A percentile compares a stretch with the other conserved stretches of the same genome.
These are phyloP conservation scores for Pyrrhia umbra DNA, from an alignment of 2,888 invertebrate species.

Conservation along the genomic window DNA sequence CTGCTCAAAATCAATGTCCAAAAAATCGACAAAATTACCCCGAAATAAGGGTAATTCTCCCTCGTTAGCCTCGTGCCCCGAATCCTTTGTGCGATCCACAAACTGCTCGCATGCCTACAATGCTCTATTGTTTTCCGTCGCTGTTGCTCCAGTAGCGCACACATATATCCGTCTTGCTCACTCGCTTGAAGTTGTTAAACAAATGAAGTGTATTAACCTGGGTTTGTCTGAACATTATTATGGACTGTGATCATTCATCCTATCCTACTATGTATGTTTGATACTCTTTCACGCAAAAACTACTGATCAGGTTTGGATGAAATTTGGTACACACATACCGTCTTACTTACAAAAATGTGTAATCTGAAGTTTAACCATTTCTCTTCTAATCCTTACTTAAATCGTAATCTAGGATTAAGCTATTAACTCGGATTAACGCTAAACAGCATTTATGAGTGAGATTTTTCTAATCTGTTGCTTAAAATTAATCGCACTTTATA, in stretches of 20 bases:
- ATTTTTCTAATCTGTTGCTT: too few species aligned
- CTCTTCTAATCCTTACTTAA: too few species aligned
- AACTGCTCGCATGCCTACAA: constrained; percentile 79
- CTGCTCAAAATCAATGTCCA: not conserved
- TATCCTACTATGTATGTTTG: too few species aligned
- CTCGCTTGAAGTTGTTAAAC: constrained; percentile 68
- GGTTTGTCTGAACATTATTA: constrained; percentile 27
- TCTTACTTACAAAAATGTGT: too few species aligned
- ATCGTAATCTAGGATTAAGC: too few species aligned
- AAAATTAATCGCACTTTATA: too few species aligned
- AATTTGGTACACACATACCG: too few species aligned
- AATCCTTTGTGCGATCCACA: constrained; percentile 82
- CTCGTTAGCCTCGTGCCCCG: constrained; percentile 69
- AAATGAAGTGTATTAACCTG: constrained; percentile 62
- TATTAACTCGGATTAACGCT: too few species aligned
- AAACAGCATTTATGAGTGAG: too few species aligned
- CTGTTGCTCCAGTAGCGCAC: constrained; percentile 57
- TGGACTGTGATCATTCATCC: constrained; percentile 21
- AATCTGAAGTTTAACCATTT: too few species aligned
- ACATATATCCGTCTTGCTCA: constrained; percentile 61
- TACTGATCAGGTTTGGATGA: too few species aligned
- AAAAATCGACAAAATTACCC: constrained; percentile 59
- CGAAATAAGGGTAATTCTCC: constrained; percentile 67
- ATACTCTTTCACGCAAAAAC: too few species aligned
- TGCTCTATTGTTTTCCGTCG: constrained; percentile 73